Evolutionary conservation across 2,888 invertebrate species (phyloP).

Genomic region (Euplexia lucipara): DNA sequence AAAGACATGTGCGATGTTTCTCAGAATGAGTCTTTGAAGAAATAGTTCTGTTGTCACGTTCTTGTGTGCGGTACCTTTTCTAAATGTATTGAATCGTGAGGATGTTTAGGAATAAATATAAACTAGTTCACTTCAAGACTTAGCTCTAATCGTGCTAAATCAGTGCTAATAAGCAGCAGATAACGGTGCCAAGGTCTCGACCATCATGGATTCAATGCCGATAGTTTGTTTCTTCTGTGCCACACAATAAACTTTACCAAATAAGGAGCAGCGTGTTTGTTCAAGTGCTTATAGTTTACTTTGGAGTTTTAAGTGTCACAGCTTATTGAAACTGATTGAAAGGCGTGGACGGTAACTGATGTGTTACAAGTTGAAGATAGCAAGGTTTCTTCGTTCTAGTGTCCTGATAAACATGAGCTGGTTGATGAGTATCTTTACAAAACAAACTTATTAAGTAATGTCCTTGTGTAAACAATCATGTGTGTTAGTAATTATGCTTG

Average conservation of each 20-base stretch:
- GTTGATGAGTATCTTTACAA: slow-evolving; percentile 7
- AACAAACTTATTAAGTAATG: slow-evolving; percentile 1
- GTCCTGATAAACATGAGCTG: slow-evolving; percentile 2
- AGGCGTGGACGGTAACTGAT: slow-evolving; percentile 23
- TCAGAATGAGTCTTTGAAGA: slow-evolving; percentile 16
- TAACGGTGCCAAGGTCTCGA: slow-evolving; percentile 76
- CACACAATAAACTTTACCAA: slow-evolving; percentile 50
- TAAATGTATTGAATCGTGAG: not conserved
- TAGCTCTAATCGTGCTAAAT: slow-evolving; percentile 71
- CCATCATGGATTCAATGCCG: slow-evolving; percentile 50
- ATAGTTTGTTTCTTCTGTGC: slow-evolving; percentile 48
- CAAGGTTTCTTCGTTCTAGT: slow-evolving; percentile 22
- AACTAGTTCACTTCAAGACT: slow-evolving; percentile 47
- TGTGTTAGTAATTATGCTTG: not conserved
- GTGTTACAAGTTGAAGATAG: slow-evolving; percentile 2
- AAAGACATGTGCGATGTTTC: slow-evolving; percentile 18
- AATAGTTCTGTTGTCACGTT: slow-evolving; percentile 27
- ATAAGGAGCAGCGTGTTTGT: slow-evolving; percentile 54
- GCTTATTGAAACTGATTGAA: slow-evolving; percentile 35
- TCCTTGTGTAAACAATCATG: not conserved
- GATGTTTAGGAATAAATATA: slow-evolving; percentile 16
- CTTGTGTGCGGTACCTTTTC: not conserved
- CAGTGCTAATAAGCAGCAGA: slow-evolving; percentile 67
- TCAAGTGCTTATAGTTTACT: slow-evolving; percentile 42
- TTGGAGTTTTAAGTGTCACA: slow-evolving; percentile 29